Percentiles rank a stretch among this genome's conserved stretches.
Conservation (phyloP, 92 coral and sea anemone genomes). For the Zoanthus sansibaricus region DNA sequence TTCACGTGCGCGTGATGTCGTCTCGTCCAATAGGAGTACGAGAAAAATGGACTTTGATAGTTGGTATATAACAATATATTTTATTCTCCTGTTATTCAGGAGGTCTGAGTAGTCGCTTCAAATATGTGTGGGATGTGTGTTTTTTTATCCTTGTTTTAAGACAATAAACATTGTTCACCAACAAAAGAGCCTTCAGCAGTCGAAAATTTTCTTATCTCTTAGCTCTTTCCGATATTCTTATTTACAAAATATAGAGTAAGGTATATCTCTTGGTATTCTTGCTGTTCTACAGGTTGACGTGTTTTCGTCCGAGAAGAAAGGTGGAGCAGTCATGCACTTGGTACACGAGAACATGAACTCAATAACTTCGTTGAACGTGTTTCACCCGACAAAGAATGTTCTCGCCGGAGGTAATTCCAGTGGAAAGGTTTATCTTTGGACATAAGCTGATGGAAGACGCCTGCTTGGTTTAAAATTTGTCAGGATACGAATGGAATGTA, state of each 20-base stretch:
- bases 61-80: background rate
- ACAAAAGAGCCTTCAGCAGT: too few relatives aligned
- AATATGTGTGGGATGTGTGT: too few relatives aligned
- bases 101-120: background rate
- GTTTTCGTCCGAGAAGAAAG: conserved; percentile 73
- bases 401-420: conserved; percentile 94
- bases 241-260: too few relatives aligned
- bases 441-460: conserved; percentile 34
- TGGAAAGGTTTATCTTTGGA: conserved; percentile 95
- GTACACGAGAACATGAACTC: conserved; percentile 80
- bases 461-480: background rate
- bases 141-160: too few relatives aligned
- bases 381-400: conserved; percentile 85
- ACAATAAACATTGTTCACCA: too few relatives aligned
- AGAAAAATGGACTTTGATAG: too few relatives aligned
- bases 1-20: too few relatives aligned
- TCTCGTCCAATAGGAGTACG: too few relatives aligned
- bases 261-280: background rate
- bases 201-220: too few relatives aligned
- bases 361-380: conserved; percentile 84
- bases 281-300: conserved; percentile 76
- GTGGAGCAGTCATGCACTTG: conserved; percentile 65
- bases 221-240: too few relatives aligned
- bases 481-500: background rate
- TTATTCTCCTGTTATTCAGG: background rate